Evolutionary conservation across 2,888 invertebrate genomes (phyloP).

Genomic region (Lottia gigantea): DNA sequence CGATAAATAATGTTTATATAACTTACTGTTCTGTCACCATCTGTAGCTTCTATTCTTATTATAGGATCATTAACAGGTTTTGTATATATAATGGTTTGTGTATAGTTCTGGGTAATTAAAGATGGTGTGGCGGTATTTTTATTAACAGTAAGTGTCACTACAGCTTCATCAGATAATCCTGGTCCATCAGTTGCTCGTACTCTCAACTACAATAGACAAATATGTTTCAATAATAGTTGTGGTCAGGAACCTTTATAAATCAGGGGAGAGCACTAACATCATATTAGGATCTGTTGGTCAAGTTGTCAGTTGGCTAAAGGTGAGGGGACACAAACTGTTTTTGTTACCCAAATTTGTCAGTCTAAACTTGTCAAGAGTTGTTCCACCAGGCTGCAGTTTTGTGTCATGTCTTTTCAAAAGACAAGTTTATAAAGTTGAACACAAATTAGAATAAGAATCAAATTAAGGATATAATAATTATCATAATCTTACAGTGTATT

Average conservation of each 20-base stretch:
- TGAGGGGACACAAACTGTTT: no score
- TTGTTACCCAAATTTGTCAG: no score
- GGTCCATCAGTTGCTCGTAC: conserved; percentile 13
- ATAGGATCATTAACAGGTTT: not conserved
- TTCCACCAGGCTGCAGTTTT: no score
- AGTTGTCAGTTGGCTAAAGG: no score
- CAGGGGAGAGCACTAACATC: no score
- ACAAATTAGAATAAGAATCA: not conserved
- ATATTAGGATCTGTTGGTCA: no score
- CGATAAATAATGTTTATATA: no score
- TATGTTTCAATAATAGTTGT: not conserved
- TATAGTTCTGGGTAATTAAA: conserved; percentile 11
- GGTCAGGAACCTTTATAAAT: no score
- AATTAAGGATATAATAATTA: no score
- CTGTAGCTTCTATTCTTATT: conserved; percentile 38
- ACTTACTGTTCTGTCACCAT: conserved; percentile 47
- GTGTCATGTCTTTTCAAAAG: conserved; percentile 4
- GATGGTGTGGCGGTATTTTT: conserved; percentile 1
- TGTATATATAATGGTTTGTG: not conserved
- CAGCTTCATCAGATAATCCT: conserved; percentile 2
- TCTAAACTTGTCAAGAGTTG: no score
- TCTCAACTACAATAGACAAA: not conserved
- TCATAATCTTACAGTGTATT: conserved; percentile 29
- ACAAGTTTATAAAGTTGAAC: not conserved
- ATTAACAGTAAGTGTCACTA: conserved; percentile 7